phyloP scores from a whole-genome alignment of 1,140 invertebrate species.

The Trichonephila clavata region DNA sequence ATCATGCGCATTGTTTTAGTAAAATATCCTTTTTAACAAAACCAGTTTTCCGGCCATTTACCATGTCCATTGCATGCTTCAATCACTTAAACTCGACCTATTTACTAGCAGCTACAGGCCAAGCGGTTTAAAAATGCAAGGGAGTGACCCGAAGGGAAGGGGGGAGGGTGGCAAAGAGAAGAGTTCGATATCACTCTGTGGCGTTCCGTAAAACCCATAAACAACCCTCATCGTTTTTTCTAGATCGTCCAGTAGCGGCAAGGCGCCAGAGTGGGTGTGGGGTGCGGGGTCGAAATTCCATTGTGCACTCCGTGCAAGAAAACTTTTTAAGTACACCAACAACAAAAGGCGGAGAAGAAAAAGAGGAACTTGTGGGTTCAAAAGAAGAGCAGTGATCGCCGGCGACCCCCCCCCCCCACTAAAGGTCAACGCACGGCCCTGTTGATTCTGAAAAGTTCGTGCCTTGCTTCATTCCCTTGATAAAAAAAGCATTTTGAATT shows the following conservation, averaged over 20 bases:
- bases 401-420: background rate
- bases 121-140: background rate
- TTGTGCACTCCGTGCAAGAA: conserved; percentile 1
- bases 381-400: conserved; percentile 13
- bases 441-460: background rate
- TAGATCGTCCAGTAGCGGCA: conserved; percentile 13
- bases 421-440: conserved; percentile 17
- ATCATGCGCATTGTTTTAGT: too few species aligned
- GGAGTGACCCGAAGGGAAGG: conserved; percentile 3
- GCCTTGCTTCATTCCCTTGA: background rate
- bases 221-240: background rate
- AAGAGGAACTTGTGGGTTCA: conserved; percentile 5
- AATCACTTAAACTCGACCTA: too few species aligned
- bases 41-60: too few species aligned
- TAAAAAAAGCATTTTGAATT: background rate
- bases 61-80: too few species aligned
- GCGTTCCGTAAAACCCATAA: conserved; percentile 3
- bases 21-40: too few species aligned
- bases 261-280: background rate
- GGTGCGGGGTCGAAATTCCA: background rate
- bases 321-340: conserved; percentile 43
- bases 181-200: conserved; percentile 20
- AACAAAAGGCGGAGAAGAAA: conserved; percentile 20
- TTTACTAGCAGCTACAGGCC: too few species aligned
- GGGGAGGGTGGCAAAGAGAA: background rate